Base-by-base conservation (phyloP, 2,797 vertebrate species). In the Chrosomus eos region DNA sequence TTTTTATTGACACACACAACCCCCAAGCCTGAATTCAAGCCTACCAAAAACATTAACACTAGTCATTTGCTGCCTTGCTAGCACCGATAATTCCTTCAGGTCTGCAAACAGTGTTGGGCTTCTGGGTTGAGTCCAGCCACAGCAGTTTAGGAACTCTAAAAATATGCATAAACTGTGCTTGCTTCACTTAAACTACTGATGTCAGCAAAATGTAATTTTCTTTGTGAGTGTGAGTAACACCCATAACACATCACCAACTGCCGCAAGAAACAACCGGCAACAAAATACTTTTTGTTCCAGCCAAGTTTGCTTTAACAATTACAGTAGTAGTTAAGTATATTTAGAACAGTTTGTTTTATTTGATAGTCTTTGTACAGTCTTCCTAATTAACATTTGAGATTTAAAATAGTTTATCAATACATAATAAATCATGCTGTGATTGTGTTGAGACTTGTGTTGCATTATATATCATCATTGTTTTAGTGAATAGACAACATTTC, bases 401-500 rank as follows among this genome's bases (percentile, higher is more conserved):
- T 64, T 18, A 31, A 48, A 64, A 33, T 51, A 18, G 31, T 67
- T 45, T 64, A 64, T 66, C 5, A 45, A 11, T 19, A n/a, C 10
- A 18, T 28, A 73, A 26, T 45, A 19, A 60, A 28, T 48, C 40
- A 31, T 7, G n/a, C 36, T 82, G 48, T 68, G 80, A 72, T 72
- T 82, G 66, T 72, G 21, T 43, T 72, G 33, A 53, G n/a, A 33
- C 70, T 36, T 66, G 53, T 67, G 53, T 67, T 72, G 43, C 64
- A 82, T 23, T 58, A 23, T 18, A 38, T 33, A 78, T 85, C 75
- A 68, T 82, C 67, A 79, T 70, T 82, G 62, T 75, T 68, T 68
- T 9, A 82, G 64, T 79, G 33, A 74, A 26, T 26, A 19, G 55
- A 82, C 70, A n/a, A 82, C 83, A 83, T 88, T 75, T 55, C 84